phyloP scores from a whole-genome alignment of 2,797 vertebrate genomes.

The Falco cherrug region DNA sequence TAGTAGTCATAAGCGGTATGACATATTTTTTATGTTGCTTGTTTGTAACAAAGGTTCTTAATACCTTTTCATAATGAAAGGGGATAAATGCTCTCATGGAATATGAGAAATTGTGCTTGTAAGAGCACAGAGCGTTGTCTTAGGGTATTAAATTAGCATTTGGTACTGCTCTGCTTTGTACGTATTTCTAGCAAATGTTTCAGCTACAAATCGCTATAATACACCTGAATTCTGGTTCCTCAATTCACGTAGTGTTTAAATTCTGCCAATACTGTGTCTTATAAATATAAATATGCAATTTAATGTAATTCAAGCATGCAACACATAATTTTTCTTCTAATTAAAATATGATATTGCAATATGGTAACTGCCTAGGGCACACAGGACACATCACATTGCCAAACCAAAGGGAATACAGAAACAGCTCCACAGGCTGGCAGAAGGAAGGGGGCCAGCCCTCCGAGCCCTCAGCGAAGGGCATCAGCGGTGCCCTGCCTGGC shows the following conservation, averaged over 20 bases:
- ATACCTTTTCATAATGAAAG: constrained; percentile 44
- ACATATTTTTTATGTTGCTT: constrained; percentile 60
- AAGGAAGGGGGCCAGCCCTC: background rate
- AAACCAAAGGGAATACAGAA: background rate
- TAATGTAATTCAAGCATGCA: constrained; percentile 52
- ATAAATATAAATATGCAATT: constrained; percentile 61
- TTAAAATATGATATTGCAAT: constrained; percentile 31
- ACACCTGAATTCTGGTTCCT: constrained; percentile 47
- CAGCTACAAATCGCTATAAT: constrained; percentile 55
- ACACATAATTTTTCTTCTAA: constrained; percentile 59
- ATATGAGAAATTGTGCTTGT: constrained; percentile 24
- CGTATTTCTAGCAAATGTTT: constrained; percentile 43
- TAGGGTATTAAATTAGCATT: constrained; percentile 60
- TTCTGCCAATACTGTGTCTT: constrained; percentile 44
- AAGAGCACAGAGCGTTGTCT: constrained; percentile 4
- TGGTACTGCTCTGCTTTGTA: constrained; percentile 44
- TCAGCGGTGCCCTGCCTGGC: background rate
- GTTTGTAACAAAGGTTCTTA: constrained; percentile 43
- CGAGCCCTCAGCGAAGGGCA: accelerated
- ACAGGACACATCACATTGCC: background rate
- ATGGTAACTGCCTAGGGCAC: constrained; percentile 30
- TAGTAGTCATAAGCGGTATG: constrained; percentile 48
- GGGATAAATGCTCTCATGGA: constrained; percentile 40
- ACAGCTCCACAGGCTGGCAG: background rate
- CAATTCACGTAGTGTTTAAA: constrained; percentile 40